phyloP scores from a whole-genome alignment of 2,113 vertebrate species.

The Ascaphus truei region DNA sequence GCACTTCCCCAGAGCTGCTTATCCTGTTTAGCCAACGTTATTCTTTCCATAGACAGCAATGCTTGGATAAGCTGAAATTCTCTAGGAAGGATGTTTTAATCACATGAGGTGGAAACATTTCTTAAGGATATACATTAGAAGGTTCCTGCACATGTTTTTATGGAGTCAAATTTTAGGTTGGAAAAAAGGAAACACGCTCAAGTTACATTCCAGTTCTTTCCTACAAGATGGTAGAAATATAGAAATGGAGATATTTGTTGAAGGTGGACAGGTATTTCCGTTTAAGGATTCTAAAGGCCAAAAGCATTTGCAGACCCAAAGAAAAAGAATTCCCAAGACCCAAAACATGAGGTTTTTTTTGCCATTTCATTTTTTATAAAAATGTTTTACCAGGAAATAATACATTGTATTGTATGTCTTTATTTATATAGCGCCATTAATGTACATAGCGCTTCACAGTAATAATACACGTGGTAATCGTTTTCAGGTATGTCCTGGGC shows the following conservation, averaged over 20 bases:
- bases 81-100: background rate
- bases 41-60: background rate
- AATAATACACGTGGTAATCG: too few species aligned
- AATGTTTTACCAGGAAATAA: too few species aligned
- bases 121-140: background rate
- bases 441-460: too few species aligned
- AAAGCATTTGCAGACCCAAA: conserved; percentile 28
- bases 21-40: background rate
- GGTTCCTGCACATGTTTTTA: background rate
- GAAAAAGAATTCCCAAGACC: too few species aligned
- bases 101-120: background rate
- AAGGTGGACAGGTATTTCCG: conserved; percentile 18
- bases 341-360: too few species aligned
- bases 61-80: background rate
- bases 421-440: too few species aligned
- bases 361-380: too few species aligned
- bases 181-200: background rate
- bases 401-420: too few species aligned
- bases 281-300: conserved; percentile 6
- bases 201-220: conserved; percentile 1
- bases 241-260: too few species aligned
- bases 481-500: too few species aligned
- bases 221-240: conserved; percentile 6
- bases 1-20: background rate
- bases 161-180: background rate